Conservation (phyloP, 2,797 vertebrate genomes). For the Cetoscarus ocellatus region DNA sequence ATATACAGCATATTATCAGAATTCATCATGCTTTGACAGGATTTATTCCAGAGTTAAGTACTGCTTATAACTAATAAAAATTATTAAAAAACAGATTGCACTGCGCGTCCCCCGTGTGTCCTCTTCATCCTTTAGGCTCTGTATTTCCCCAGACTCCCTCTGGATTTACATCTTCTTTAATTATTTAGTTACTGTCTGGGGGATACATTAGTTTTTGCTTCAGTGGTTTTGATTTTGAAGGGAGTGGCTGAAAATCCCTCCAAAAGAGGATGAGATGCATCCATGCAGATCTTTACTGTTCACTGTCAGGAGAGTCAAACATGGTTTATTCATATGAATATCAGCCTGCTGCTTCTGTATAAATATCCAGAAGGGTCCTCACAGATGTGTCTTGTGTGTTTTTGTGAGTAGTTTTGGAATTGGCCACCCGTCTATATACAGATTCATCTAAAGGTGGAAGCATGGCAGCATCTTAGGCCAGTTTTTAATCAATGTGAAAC, state of each 20-base stretch:
- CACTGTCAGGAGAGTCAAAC: too few relatives aligned
- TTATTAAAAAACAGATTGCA: background rate
- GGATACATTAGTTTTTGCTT: background rate
- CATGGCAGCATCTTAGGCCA: too few relatives aligned
- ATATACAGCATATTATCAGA: too few relatives aligned
- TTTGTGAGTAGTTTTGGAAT: background rate
- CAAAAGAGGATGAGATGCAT: background rate
- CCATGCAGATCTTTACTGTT: background rate
- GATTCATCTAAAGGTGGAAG: too few relatives aligned
- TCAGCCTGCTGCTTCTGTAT: background rate
- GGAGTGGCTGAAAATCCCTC: background rate
- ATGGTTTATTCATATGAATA: background rate
- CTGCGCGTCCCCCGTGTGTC: background rate
- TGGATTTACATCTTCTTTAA: background rate
- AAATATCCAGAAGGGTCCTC: background rate
- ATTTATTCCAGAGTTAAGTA: too few relatives aligned
- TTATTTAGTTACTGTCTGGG: background rate
- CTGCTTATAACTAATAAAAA: too few relatives aligned
- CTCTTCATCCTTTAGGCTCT: background rate
- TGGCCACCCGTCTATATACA: background rate
- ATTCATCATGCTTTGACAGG: too few relatives aligned
- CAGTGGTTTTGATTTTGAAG: background rate
- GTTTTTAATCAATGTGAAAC: background rate
- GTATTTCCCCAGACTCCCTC: constrained; percentile 2
- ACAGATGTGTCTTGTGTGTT: background rate